Conservation (phyloP, 2,113 vertebrate species). For the Scytalopus superciliaris region DNA sequence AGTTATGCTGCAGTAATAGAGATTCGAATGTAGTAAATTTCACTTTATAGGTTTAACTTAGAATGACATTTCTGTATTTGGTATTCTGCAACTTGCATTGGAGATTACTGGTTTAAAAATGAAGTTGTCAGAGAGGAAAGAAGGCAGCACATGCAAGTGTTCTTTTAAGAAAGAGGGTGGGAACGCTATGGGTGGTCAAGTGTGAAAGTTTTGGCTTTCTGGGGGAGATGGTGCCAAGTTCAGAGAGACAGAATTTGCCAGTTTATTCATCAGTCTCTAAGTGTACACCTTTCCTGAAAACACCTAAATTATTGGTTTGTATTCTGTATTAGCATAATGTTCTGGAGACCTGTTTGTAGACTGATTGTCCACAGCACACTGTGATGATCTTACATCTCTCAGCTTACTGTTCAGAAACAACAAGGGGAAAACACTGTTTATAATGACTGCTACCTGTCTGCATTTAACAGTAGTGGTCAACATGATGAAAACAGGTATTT, state of each 20-base stretch:
- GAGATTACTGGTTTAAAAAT: neutral
- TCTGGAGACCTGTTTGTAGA: neutral
- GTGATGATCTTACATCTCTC: neutral
- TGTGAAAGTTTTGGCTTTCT: neutral
- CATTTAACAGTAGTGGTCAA: neutral
- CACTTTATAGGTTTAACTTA: neutral
- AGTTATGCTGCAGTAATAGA: neutral
- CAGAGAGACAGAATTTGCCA: neutral
- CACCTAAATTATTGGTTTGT: neutral
- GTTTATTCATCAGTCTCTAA: neutral
- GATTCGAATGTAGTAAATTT: neutral
- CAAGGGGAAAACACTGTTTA: neutral
- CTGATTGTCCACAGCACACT: fast-evolving
- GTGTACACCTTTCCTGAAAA: neutral
- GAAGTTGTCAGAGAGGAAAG: neutral
- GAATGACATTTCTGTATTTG: neutral
- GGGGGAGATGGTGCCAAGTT: neutral
- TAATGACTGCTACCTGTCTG: neutral
- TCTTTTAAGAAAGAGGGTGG: neutral
- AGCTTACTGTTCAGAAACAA: neutral
- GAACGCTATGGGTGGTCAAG: neutral
- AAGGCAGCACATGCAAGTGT: neutral
- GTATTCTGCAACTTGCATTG: neutral
- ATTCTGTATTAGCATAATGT: neutral
- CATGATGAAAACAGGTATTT: neutral